Evolutionary conservation across 2,888 invertebrate species (phyloP).

Genomic region (Sipha maydis): DNA sequence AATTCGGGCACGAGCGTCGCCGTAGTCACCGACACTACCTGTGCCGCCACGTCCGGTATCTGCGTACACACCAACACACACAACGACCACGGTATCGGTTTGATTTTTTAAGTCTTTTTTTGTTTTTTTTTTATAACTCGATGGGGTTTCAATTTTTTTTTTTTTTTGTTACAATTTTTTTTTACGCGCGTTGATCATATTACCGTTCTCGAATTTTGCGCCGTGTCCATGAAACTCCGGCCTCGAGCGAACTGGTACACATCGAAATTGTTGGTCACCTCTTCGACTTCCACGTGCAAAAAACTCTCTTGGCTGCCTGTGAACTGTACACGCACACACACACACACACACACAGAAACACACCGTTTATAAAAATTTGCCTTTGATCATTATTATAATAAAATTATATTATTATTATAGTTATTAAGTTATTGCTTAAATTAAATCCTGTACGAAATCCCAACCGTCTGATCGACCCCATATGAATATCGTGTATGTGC

Average conservation of each 20-base stretch:
- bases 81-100: slow-evolving; percentile 11
- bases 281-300: slow-evolving; percentile 74
- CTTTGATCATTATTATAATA: background rate
- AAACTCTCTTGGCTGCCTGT: slow-evolving; percentile 87
- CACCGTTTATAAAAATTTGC: background rate
- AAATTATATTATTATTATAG: background rate
- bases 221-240: slow-evolving; percentile 59
- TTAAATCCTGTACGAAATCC: too few species aligned
- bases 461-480: too few species aligned
- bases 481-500: too few species aligned
- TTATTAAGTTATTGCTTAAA: too few species aligned
- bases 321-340: slow-evolving; percentile 71
- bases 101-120: background rate
- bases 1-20: slow-evolving; percentile 30
- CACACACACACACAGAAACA: slow-evolving; percentile 13
- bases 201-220: slow-evolving; percentile 60
- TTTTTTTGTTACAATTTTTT: background rate
- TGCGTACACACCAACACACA: slow-evolving; percentile 15
- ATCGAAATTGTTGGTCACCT: slow-evolving; percentile 65
- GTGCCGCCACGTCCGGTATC: slow-evolving; percentile 58
- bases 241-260: slow-evolving; percentile 53
- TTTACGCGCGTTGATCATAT: background rate
- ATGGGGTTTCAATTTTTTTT: background rate
- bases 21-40: background rate
- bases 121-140: background rate